A percentile compares a stretch with the other conserved stretches of the same genome.
Conservation (phyloP, 2,113 vertebrate genomes). For the Odobenus rosmarus region DNA sequence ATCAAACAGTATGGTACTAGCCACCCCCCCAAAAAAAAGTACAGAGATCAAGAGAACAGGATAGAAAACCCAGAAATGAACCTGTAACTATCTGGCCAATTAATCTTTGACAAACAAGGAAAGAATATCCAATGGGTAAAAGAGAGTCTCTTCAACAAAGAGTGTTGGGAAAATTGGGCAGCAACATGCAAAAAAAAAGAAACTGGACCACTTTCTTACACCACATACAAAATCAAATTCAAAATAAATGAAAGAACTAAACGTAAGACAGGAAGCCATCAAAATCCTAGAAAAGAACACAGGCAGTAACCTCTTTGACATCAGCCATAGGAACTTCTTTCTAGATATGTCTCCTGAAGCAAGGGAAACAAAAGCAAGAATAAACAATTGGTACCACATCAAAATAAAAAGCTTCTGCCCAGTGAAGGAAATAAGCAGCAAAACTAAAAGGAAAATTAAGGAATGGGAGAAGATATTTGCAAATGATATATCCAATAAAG, state of each 20-base stretch:
- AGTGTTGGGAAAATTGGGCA: neutral
- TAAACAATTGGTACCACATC: neutral
- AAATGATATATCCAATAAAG: neutral
- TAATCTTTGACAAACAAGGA: neutral
- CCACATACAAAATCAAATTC: neutral
- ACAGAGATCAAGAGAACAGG: neutral
- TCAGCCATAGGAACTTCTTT: neutral
- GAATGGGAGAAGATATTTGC: neutral
- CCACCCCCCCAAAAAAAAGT: neutral
- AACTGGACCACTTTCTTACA: neutral
- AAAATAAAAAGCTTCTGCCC: neutral
- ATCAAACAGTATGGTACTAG: neutral
- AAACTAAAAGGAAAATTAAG: neutral
- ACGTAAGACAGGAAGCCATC: neutral
- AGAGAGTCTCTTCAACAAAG: neutral
- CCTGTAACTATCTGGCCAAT: neutral
- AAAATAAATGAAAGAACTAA: neutral
- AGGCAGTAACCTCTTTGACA: neutral
- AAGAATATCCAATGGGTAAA: neutral
- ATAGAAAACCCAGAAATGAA: neutral
- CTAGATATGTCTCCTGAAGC: neutral
- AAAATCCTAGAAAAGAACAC: neutral
- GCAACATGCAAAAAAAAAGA: neutral
- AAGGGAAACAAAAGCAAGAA: neutral
- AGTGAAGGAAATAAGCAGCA: neutral